Evolutionary conservation across 2,113 vertebrate species (phyloP).

Genomic region (Pungitius pungitius): DNA sequence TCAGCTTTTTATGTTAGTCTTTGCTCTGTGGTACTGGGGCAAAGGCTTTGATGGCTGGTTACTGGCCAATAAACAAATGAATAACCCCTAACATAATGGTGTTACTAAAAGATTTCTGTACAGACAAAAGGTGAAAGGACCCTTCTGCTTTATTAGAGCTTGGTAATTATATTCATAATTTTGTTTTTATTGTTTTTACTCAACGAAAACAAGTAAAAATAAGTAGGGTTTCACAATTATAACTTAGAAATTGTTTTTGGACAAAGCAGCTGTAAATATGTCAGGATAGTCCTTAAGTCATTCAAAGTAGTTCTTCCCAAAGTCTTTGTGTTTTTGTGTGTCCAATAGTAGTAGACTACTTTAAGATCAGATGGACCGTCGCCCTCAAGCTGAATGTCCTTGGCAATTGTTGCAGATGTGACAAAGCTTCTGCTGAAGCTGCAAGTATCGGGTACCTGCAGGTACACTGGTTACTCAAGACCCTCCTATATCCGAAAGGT

Average conservation of each 20-base stretch:
- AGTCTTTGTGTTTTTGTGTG: too few species aligned
- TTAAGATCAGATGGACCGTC: neutral
- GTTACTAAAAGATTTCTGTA: slow-evolving; percentile 34
- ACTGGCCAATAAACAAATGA: slow-evolving; percentile 66
- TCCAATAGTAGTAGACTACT: neutral
- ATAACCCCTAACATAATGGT: slow-evolving; percentile 48
- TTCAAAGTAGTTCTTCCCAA: neutral
- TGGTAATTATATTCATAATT: slow-evolving; percentile 18
- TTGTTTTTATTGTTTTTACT: slow-evolving; percentile 4
- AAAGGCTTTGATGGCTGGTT: slow-evolving; percentile 71
- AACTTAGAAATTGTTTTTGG: neutral
- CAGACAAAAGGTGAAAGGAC: slow-evolving; percentile 14
- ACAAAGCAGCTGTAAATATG: neutral
- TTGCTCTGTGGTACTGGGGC: slow-evolving; percentile 63
- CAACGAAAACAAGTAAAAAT: too few species aligned
- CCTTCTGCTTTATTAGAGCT: slow-evolving; percentile 8
- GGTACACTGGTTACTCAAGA: neutral
- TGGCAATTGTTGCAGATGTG: neutral
- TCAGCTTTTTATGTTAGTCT: slow-evolving; percentile 73
- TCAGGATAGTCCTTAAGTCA: neutral
- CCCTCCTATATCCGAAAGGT: slow-evolving; percentile 22
- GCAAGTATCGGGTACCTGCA: neutral
- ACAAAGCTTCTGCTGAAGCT: slow-evolving; percentile 12
- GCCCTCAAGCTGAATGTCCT: neutral
- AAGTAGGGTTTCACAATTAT: neutral